Percentiles rank a stretch among this genome's conserved stretches.
phyloP scores from a whole-genome alignment of 2,797 vertebrate genomes.

The Myioborus melanocephalus region DNA sequence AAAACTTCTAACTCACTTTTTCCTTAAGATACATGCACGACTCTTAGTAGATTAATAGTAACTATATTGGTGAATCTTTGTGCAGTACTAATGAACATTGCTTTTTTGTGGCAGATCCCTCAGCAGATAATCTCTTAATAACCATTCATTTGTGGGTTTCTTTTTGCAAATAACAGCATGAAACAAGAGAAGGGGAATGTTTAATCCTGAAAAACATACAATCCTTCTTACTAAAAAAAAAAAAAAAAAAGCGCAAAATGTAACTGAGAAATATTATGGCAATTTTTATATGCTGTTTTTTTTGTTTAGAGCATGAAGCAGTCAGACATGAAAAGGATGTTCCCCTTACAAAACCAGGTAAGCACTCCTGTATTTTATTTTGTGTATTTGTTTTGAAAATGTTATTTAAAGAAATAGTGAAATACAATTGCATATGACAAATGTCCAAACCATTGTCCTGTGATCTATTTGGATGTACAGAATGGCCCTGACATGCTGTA shows the following conservation, averaged over 20 bases:
- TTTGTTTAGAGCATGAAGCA: conserved; percentile 59
- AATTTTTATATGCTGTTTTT: not conserved
- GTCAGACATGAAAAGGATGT: conserved; percentile 47
- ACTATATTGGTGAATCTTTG: not conserved
- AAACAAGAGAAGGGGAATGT: not conserved
- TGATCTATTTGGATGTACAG: not conserved
- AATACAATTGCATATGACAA: not conserved
- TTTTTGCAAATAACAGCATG: not conserved
- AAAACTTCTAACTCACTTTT: not conserved
- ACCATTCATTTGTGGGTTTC: not conserved
- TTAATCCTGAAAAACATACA: not conserved
- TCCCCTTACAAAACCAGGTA: conserved; percentile 63
- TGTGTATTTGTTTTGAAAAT: not conserved
- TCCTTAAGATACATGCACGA: not conserved
- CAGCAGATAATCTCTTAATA: not conserved
- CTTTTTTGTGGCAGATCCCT: not conserved
- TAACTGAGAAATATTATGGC: not conserved
- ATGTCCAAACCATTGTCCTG: not conserved
- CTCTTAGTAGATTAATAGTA: not conserved
- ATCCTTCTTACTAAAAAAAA: not conserved
- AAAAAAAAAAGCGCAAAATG: not conserved
- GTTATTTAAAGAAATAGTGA: not conserved
- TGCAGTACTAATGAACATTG: not conserved
- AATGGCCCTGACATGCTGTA: not conserved
- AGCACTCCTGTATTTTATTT: not conserved